Base-by-base conservation (phyloP, 2,113 vertebrate genomes). In the Cryptomyrus ogoouensis region DNA sequence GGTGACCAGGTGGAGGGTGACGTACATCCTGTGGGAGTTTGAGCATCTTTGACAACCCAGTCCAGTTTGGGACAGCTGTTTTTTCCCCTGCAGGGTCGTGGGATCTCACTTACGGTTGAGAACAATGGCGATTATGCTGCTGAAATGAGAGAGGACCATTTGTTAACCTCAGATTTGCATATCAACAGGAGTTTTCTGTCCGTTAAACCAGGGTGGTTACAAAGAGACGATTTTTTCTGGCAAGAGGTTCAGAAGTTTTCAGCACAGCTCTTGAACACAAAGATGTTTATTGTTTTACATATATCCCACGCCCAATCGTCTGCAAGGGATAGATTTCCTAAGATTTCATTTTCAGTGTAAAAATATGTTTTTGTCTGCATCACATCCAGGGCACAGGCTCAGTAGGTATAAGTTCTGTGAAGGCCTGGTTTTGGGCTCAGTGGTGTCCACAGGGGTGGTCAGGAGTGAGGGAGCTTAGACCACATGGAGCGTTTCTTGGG, bases 271-370 rank as follows among this genome's bases (percentile, higher is more conserved):
- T 85, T 19, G 15, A 80, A 80, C 74, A 80, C 83, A 84, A 84
- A 84, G 83, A 84, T 47, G 42, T 84, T 84, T 84, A 46, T 84
- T 84, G 39, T 84, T 84, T 84, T 84, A 44, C 17, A 84, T 84
- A 84, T 84, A 44, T 47, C 42, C 8, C 83, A 47, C 7, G 83
- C 39, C 83, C 44, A 84, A 10, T 21, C 3, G 1, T 42, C 77
- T 4, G 8, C 21, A 84, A 84, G 83, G 19, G 44, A 46, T 80
- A 84, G 44, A 21, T 46, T 46, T 84, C 83, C 44, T 84, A 13
- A 84, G 21, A 84, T 10, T 84, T 84, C 15, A 47, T 47, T 84
- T 47, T 84, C 15, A 42, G 9, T 47, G 24, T 84, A 46, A 44
- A 24, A 84, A 84, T 77, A 46, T 46, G 83, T 84, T 84, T 39